Percentiles rank a stretch among this genome's conserved stretches.
phyloP scores from a whole-genome alignment of 2,888 invertebrate species.

The Laspeyria flexula region DNA sequence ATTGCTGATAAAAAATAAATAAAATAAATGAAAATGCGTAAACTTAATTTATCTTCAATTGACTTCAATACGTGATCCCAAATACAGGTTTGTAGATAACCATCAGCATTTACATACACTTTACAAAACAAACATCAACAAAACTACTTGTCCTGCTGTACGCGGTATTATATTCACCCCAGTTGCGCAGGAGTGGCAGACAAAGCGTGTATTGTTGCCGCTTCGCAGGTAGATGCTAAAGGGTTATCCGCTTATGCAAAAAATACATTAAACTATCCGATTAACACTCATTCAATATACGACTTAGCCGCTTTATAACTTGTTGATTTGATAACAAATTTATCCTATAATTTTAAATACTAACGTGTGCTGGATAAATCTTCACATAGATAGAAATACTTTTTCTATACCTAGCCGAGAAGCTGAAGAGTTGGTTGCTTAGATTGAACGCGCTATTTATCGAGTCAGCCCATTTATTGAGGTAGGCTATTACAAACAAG shows the following conservation, averaged over 20 bases:
- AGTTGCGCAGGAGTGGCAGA: conserved; percentile 66
- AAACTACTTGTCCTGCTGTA: conserved; percentile 46
- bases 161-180: conserved; percentile 54
- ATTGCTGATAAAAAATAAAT: no score
- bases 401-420: no score
- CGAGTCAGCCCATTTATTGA: no score
- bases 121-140: conserved; percentile 47
- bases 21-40: no score
- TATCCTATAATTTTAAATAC: conserved; percentile 39
- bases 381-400: no score
- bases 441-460: no score
- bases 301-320: conserved; percentile 62
- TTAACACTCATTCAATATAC: conserved; percentile 77
- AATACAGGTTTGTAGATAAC: conserved; percentile 32
- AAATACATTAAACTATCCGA: conserved; percentile 79
- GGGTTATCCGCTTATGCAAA: conserved; percentile 86
- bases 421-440: no score
- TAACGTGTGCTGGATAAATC: conserved; percentile 24
- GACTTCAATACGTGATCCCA: conserved; percentile 3
- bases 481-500: no score
- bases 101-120: conserved; percentile 23
- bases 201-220: conserved; percentile 65
- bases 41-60: background rate
- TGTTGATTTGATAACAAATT: conserved; percentile 64
- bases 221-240: conserved; percentile 76